These are phyloP conservation scores for Mellilla xanthometata DNA, from an alignment of 2,888 invertebrate genomes.

Conservation along the genomic window DNA sequence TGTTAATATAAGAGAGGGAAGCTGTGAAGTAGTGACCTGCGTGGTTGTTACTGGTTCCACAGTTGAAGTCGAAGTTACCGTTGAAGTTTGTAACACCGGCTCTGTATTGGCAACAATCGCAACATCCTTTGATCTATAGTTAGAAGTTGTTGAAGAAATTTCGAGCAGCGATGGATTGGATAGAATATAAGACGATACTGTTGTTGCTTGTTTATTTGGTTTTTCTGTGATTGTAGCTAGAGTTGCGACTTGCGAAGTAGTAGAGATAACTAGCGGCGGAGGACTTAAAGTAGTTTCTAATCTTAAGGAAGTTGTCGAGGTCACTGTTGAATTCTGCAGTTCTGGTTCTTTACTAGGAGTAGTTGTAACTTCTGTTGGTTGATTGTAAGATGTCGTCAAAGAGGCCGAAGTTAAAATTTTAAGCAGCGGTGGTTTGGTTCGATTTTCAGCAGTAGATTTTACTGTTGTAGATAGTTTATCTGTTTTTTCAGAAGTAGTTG, in stretches of 20 bases:
- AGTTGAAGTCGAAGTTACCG: constrained; percentile 1
- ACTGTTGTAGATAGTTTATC: background rate
- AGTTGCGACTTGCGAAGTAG: background rate
- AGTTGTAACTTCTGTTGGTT: too few relatives aligned
- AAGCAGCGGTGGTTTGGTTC: background rate
- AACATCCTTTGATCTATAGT: too few relatives aligned
- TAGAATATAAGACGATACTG: background rate
- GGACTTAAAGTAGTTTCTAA: constrained; percentile 7
- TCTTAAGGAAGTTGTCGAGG: background rate
- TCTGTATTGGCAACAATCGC: background rate
- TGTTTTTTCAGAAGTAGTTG: constrained; percentile 7
- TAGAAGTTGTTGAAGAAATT: too few relatives aligned
- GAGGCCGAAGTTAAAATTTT: too few relatives aligned
- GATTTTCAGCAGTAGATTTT: background rate
- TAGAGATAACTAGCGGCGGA: constrained; percentile 1
- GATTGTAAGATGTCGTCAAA: too few relatives aligned
- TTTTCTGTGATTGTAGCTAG: constrained; percentile 3
- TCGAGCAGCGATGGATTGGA: constrained; percentile 8
- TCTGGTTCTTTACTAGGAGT: too few relatives aligned
- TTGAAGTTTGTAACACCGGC: background rate
- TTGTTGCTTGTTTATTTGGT: background rate
- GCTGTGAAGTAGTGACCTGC: background rate
- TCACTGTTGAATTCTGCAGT: too few relatives aligned
- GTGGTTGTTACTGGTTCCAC: background rate
- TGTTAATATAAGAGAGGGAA: too few relatives aligned